Conservation (phyloP, 2,113 vertebrate species). For the Himantopus leucocephalus region DNA sequence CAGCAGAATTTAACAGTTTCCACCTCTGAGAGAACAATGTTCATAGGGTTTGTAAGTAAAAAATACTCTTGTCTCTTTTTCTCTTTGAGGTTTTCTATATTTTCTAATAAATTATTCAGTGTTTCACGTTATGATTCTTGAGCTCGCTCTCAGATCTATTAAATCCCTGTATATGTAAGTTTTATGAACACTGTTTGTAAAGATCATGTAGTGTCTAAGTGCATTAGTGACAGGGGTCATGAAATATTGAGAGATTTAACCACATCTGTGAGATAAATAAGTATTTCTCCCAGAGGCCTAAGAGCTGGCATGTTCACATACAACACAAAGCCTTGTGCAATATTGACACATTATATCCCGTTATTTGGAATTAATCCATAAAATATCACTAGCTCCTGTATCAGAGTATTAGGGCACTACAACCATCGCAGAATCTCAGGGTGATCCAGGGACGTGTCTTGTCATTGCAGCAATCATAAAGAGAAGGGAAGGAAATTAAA, state of each 20-base stretch:
- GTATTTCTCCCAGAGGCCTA: neutral
- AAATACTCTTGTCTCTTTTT: neutral
- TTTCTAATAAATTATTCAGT: conserved; percentile 18
- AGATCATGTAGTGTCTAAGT: neutral
- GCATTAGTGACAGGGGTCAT: conserved; percentile 18
- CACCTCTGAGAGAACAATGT: neutral
- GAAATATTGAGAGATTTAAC: conserved; percentile 49
- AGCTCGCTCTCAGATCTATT: conserved; percentile 15
- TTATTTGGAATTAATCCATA: conserved; percentile 17
- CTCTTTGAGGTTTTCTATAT: neutral
- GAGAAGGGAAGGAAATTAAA: neutral
- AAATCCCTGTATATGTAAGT: conserved; percentile 15
- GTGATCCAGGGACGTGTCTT: neutral
- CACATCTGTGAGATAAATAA: conserved; percentile 20
- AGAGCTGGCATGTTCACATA: neutral
- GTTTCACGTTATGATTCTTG: neutral
- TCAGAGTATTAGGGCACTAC: neutral
- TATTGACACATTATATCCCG: conserved; percentile 6
- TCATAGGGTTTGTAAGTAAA: neutral
- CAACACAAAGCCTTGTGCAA: neutral
- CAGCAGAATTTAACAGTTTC: neutral
- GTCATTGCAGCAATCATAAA: neutral
- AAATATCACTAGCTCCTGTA: neutral
- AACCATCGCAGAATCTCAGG: neutral
- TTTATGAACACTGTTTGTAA: conserved; percentile 39